Base-by-base conservation (phyloP, 2,888 invertebrate genomes). In the Ypsolopha sequella region DNA sequence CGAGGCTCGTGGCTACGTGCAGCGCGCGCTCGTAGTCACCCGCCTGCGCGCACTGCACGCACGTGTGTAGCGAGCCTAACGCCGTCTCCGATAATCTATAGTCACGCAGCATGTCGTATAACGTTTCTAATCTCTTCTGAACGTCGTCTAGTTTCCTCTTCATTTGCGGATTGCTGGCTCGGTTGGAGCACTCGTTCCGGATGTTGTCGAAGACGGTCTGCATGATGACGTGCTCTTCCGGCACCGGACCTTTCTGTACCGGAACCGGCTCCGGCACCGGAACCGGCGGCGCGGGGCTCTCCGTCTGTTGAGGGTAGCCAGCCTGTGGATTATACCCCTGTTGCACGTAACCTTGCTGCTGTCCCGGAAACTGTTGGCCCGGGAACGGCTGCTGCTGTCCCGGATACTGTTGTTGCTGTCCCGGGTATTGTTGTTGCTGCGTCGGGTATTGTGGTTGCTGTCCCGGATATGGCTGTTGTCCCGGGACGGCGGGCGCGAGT, bases 71-170 rank as follows among this genome's bases (percentile, higher is more conserved):
- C 24, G 91, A 88, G 53, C 88, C 72, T 52, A 93, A 79, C 6
- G 95, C 95, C 52, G 88, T 88, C 48, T 89, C 87, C 0, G 96
- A 94, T 13, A 98, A 80, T 86, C 90, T 90, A 64, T 91, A 88
- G 60, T 94, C 95, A 55, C 96, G 88, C 39, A 98, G 84, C 70
- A 93, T 89, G 72, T 98, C 97, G 68, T 97, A 97, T 6, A 98
- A 80, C 51, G 89, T 89, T 77, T 98, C 97, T 59, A 98, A 75
- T 72, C 97, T 95, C 65, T 89, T 92, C 7, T 91, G 90, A 0
- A 98, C 95, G 68, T 97, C 97, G 54, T 96, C 96, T 60, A 98
- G 85, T 79, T 97, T 97, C 58, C 95, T 89, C 78, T 94, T 96
- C 60, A 93, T 93, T 91, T 96, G 96, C 58, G 93, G 91, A 88